A percentile compares a stretch with the other conserved stretches of the same genome.
phyloP scores from a whole-genome alignment of 1,140 invertebrate species.

The Calliopsis andreniformis region DNA sequence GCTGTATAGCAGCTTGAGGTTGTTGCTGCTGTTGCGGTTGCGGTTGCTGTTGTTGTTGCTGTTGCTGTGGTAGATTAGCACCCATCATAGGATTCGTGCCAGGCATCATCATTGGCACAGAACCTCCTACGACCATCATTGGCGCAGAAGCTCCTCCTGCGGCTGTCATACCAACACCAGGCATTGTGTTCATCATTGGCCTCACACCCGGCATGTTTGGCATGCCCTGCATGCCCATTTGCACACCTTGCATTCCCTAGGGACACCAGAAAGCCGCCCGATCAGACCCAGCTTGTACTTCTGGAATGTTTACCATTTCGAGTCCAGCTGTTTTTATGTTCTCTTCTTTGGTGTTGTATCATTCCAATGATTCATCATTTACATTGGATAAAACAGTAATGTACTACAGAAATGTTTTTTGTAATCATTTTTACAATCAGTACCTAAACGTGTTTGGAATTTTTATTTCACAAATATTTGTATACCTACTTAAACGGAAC shows the following conservation, averaged over 20 bases:
- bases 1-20: constrained; percentile 64
- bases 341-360: not conserved
- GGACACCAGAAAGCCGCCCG: constrained; percentile 61
- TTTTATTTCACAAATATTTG: not conserved
- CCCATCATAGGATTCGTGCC: constrained; percentile 73
- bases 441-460: too few relatives aligned
- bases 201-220: constrained; percentile 74
- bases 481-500: not conserved
- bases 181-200: constrained; percentile 76
- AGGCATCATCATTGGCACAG: constrained; percentile 74
- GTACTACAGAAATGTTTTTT: not conserved
- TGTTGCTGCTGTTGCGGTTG: constrained; percentile 68
- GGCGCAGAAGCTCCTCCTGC: constrained; percentile 71
- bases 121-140: constrained; percentile 73
- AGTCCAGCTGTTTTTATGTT: constrained; percentile 19
- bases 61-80: constrained; percentile 71
- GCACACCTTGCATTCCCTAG: constrained; percentile 78
- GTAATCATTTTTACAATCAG: not conserved
- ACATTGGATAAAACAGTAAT: not conserved
- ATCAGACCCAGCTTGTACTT: constrained; percentile 30
- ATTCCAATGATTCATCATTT: not conserved
- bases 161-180: constrained; percentile 70
- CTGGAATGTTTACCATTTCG: constrained; percentile 37
- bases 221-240: constrained; percentile 74
- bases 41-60: constrained; percentile 66